Percentiles rank a stretch among this genome's conserved stretches.
Evolutionary conservation across 2,797 vertebrate genomes (phyloP).

Genomic region (Micromesistius poutassou): DNA sequence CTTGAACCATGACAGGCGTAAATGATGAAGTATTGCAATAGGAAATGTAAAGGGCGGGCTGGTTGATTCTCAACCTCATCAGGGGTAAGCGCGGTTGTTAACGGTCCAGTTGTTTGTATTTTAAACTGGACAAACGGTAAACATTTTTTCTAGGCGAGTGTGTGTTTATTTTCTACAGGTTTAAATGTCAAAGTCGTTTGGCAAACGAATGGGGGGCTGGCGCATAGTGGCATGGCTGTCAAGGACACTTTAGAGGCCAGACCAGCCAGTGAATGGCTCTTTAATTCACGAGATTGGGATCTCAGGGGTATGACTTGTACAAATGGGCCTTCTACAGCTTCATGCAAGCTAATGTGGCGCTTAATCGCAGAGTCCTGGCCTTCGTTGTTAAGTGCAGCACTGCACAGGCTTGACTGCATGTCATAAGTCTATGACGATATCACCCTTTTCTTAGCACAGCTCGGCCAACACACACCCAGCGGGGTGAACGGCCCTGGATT

Average conservation of each 20-base stretch:
- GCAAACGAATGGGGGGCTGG: slow-evolving; percentile 3
- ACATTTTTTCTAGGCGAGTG: slow-evolving; percentile 18
- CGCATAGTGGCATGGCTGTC: slow-evolving; percentile 8
- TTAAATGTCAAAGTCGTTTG: slow-evolving; percentile 24
- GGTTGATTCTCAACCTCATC: slow-evolving; percentile 19
- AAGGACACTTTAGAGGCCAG: neutral
- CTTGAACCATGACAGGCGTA: slow-evolving; percentile 32
- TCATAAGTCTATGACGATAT: neutral
- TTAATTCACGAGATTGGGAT: slow-evolving; percentile 17
- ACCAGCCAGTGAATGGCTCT: no score
- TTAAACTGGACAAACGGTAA: slow-evolving; percentile 24
- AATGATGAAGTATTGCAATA: slow-evolving; percentile 16
- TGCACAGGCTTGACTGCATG: neutral
- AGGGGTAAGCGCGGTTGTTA: slow-evolving; percentile 15
- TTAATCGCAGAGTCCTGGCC: neutral
- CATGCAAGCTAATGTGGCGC: slow-evolving; percentile 3
- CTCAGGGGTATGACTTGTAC: neutral
- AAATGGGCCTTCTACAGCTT: slow-evolving; percentile 17
- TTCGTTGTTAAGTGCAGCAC: slow-evolving; percentile 7
- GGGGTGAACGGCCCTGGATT: slow-evolving; percentile 20
- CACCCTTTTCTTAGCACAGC: slow-evolving; percentile 24
- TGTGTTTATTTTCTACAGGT: slow-evolving; percentile 27
- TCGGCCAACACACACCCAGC: slow-evolving; percentile 23
- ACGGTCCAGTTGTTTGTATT: slow-evolving; percentile 21
- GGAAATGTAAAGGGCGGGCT: slow-evolving; percentile 6